A percentile compares a stretch with the other conserved stretches of the same genome.
Evolutionary conservation across 2,888 invertebrate genomes (phyloP).

Genomic region (Lampropteryx suffumata): DNA sequence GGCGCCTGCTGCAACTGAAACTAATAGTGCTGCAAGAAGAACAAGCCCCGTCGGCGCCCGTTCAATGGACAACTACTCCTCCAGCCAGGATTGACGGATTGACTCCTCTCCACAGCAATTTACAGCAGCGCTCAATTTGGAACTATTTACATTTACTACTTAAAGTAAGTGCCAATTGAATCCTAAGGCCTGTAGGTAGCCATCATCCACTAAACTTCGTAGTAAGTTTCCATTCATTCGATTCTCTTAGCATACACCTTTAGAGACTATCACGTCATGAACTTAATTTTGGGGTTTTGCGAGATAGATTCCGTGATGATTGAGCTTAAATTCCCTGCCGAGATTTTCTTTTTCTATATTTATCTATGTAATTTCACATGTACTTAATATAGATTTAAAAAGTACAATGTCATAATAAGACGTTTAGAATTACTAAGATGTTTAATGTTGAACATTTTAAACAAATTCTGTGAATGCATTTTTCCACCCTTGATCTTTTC

Average conservation of each 20-base stretch:
- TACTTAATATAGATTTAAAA: no score
- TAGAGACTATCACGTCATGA: slow-evolving; percentile 5
- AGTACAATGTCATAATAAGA: no score
- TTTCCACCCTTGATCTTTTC: no score
- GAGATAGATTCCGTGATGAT: neutral
- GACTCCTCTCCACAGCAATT: slow-evolving; percentile 76
- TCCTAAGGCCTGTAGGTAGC: slow-evolving; percentile 82
- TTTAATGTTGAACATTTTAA: no score
- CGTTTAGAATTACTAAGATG: no score
- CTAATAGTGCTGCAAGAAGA: slow-evolving; percentile 88
- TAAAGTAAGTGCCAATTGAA: slow-evolving; percentile 81
- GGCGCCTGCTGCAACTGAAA: slow-evolving; percentile 86
- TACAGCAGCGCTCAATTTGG: slow-evolving; percentile 80
- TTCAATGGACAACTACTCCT: slow-evolving; percentile 81
- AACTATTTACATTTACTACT: slow-evolving; percentile 81
- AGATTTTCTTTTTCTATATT: no score
- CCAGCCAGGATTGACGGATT: slow-evolving; percentile 72
- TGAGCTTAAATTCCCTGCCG: neutral
- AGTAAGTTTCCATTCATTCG: slow-evolving; percentile 78
- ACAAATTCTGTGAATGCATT: no score
- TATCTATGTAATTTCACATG: no score
- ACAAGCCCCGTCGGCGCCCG: slow-evolving; percentile 78
- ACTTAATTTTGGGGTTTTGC: slow-evolving; percentile 6
- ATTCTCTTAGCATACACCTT: slow-evolving; percentile 59
- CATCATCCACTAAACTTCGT: slow-evolving; percentile 81